Percentiles rank a stretch among this genome's conserved stretches.
Conservation (phyloP, 1,140 invertebrate genomes). For the Drusus annulatus region DNA sequence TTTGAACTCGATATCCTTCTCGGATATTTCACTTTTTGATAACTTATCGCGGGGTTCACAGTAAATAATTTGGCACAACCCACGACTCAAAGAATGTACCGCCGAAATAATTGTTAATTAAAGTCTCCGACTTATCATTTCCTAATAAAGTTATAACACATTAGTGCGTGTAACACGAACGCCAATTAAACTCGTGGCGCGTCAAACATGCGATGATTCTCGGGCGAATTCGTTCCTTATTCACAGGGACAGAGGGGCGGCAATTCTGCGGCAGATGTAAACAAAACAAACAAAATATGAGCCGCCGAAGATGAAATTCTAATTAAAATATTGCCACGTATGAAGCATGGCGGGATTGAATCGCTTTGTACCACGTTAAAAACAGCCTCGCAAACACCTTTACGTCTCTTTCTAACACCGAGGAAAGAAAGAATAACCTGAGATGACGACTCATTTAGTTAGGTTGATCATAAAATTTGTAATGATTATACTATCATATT, state of each 20-base stretch:
- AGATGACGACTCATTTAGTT: no score
- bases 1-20: no score
- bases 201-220: slow-evolving; percentile 31
- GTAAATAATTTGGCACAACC: neutral
- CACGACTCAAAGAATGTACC: neutral
- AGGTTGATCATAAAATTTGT: no score
- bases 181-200: slow-evolving; percentile 48
- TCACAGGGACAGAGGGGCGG: neutral
- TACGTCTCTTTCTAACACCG: neutral
- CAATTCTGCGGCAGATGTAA: slow-evolving; percentile 11
- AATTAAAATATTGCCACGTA: slow-evolving; percentile 47
- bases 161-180: slow-evolving; percentile 52
- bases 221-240: slow-evolving; percentile 21
- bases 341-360: slow-evolving; percentile 5
- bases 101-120: slow-evolving; percentile 44
- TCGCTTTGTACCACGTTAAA: neutral
- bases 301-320: slow-evolving; percentile 36
- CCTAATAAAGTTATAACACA: slow-evolving; percentile 55
- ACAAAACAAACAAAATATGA: slow-evolving; percentile 42
- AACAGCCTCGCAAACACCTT: neutral
- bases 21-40: no score
- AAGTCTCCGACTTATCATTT: slow-evolving; percentile 51
- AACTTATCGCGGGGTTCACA: no score
- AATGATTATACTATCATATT: no score
- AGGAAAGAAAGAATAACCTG: no score